Evolutionary conservation across 2,797 vertebrate genomes (phyloP), one percentile per base, ranked within the genome.

Genomic region (Anableps anableps): DNA sequence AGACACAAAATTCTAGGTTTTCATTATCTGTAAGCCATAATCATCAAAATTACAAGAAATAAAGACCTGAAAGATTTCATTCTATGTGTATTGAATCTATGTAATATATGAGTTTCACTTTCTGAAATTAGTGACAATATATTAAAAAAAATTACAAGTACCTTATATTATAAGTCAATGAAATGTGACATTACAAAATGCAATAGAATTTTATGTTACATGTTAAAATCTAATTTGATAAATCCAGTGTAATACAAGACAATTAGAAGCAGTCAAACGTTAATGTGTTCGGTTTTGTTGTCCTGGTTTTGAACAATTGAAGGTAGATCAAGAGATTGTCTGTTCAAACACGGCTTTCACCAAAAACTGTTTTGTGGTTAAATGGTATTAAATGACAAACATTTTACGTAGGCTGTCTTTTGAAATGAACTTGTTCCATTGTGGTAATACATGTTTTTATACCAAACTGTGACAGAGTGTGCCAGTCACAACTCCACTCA

Each of bases 401-500:
- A n/a, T 11, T 43, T 70, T 43, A n/a, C 41, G 38, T 45, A 71
- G 68, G 66, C 21, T 4, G 66, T 70, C 38, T 71, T 70, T 71
- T 71, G 41, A 71, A 71, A 26, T 16, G 26, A 9, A 38, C 29
- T 29, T 71, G 41, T 71, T 45, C 26, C 26, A 45, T 45, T 29
- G 68, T 45, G 41, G 13, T n/a, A 14, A n/a, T 71, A 45, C 26
- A 45, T 71, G 68, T 71, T 71, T 71, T 71, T n/a, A 71, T 45
- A 29, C 41, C 72, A 73, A 77, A 17, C 41, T 70, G 68, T 71
- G 68, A 45, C 26, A 5, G 41, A 71, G 41, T 71, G 68, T 71
- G 68, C 68, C 68, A 45, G 45, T 71, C 68, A 45, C 26, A 71
- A 71, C 41, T 70, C 23, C 6, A 45, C 68, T 47, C 23, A 45